A percentile compares a stretch with the other conserved stretches of the same genome.
phyloP scores from a whole-genome alignment of 2,888 invertebrate species.

The Drosophila recens region DNA sequence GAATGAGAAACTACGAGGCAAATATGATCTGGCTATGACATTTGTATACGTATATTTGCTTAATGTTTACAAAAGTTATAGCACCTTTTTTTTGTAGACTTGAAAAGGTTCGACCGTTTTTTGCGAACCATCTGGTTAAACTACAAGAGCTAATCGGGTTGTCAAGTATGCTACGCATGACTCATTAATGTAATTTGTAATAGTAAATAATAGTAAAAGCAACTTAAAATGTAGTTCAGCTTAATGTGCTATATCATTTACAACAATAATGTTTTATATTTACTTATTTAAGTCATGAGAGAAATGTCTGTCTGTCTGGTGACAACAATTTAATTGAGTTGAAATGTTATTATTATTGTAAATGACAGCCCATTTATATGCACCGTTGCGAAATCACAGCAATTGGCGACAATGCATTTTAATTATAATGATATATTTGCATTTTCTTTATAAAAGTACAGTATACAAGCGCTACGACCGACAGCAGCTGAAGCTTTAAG shows the following conservation, averaged over 20 bases:
- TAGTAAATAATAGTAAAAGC: conserved; percentile 3
- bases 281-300: neutral
- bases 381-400: conserved; percentile 37
- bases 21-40: neutral
- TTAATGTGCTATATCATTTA: neutral
- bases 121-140: neutral
- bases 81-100: too few species aligned
- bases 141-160: neutral
- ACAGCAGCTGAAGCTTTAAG: neutral
- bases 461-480: conserved; percentile 24
- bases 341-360: conserved; percentile 27
- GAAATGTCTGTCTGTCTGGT: conserved; percentile 23
- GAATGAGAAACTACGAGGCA: neutral
- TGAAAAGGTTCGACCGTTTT: too few species aligned
- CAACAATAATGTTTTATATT: too few species aligned
- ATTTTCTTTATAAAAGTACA: conserved; percentile 38
- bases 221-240: neutral
- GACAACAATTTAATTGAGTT: conserved; percentile 35
- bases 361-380: conserved; percentile 23
- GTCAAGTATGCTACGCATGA: conserved; percentile 4
- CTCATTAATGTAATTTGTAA: neutral
- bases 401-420: conserved; percentile 39
- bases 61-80: neutral
- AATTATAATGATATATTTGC: conserved; percentile 45
- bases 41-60: neutral